Evolutionary conservation across 2,888 invertebrate genomes (phyloP).

Genomic region (Thyatira batis): DNA sequence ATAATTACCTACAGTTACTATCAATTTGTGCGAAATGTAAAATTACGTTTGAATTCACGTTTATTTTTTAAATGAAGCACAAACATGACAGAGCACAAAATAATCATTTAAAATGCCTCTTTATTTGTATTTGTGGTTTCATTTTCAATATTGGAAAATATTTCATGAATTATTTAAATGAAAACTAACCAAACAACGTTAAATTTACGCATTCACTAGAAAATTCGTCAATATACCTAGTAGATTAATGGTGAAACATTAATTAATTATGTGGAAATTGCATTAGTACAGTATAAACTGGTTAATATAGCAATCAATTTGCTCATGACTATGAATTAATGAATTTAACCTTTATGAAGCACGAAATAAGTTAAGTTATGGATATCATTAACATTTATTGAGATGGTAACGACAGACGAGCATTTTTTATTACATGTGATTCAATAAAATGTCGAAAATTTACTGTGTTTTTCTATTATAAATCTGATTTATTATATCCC

Average conservation of each 20-base stretch:
- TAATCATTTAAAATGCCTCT: too few species aligned
- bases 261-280: slow-evolving; percentile 5
- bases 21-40: not conserved
- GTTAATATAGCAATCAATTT: slow-evolving; percentile 37
- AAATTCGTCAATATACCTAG: not conserved
- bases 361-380: slow-evolving; percentile 30
- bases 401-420: slow-evolving; percentile 27
- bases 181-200: not conserved
- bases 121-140: too few species aligned
- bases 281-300: slow-evolving; percentile 29
- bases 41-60: not conserved
- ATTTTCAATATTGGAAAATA: not conserved
- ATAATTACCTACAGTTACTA: too few species aligned
- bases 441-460: slow-evolving; percentile 54
- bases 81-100: too few species aligned
- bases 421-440: slow-evolving; percentile 65
- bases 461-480: slow-evolving; percentile 20
- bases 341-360: slow-evolving; percentile 35
- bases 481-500: too few species aligned
- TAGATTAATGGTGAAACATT: not conserved
- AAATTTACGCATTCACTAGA: not conserved
- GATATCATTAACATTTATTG: slow-evolving; percentile 15
- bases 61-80: not conserved
- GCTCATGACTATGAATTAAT: slow-evolving; percentile 45
- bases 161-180: not conserved